phyloP scores from a whole-genome alignment of 2,797 vertebrate genomes.

The Eidolon dupreanum region DNA sequence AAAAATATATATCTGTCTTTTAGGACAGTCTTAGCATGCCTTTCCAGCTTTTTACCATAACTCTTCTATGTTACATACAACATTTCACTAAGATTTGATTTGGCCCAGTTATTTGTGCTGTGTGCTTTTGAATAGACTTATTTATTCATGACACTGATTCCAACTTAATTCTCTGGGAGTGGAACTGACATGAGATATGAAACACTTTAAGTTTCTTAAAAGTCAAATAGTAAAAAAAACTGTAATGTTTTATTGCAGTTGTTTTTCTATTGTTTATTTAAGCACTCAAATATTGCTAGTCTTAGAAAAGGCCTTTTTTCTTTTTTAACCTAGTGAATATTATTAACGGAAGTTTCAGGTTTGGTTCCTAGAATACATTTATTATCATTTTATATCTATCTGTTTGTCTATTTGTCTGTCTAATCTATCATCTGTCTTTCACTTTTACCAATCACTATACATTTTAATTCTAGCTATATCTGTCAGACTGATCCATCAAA shows the following conservation, averaged over 20 bases:
- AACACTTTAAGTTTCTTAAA: neutral
- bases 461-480: conserved; percentile 42
- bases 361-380: neutral
- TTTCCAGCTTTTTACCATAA: neutral
- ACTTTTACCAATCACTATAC: neutral
- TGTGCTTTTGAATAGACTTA: conserved; percentile 6
- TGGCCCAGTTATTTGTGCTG: neutral
- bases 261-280: conserved; percentile 37
- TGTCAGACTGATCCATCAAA: neutral
- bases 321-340: neutral
- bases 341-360: conserved; percentile 1
- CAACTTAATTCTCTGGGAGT: neutral
- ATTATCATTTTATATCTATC: neutral
- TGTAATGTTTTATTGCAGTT: neutral
- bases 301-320: neutral
- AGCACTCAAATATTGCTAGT: conserved; percentile 18
- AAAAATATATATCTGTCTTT: neutral
- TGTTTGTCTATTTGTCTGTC: neutral
- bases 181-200: neutral
- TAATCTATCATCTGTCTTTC: neutral
- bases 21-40: neutral
- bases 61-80: neutral
- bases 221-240: neutral
- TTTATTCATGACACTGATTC: conserved; percentile 29
- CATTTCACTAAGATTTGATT: neutral